Base-by-base conservation (phyloP, 92 coral and sea anemone species). In the Bergia sp. region DNA sequence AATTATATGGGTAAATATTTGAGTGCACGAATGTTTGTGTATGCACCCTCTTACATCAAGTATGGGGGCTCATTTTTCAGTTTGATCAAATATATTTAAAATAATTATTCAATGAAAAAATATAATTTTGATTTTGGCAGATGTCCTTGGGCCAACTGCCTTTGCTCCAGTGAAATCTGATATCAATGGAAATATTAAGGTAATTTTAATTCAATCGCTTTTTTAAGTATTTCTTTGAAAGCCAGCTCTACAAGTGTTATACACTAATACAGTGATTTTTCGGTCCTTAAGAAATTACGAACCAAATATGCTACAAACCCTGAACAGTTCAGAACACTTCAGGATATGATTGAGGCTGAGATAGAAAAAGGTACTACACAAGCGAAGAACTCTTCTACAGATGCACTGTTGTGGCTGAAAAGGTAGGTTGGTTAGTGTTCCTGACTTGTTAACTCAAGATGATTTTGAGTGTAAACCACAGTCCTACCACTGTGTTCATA, bases 101-200 rank as follows among this genome's bases (percentile, higher is more conserved):
- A 7, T 47, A 8, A 47, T 47, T 47, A 5, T 47, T 29, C 29
- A 29, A 29, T 29, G 29, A 29, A 29, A 29, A 29, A 77, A 45
- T 16, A 2, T 39, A 50, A 47, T 36, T 79, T 49, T 73, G 82
- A 15, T 20, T 82, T 79, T 18, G 41, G 6, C 78, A 94, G 98
- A 96, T 90, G 90, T 96, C 50, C 89, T 96, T 80, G 98, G 98
- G 37, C 88, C 98, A 21, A 96, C 96, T 38, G 95, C 98, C 77
- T 96, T 96, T 96, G 98, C 98, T 40, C 98, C 98, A 12, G 98
- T 96, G 43, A 96, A 96, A 76, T 95, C 97, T 40, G 98, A 96
- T 80, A 96, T 96, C 80, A 96, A 96, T 91, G 98, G 98, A 53
- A 96, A 96, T 82, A 96, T 96, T 37, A 91, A 92, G 98, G 98